Evolutionary conservation across 2,888 invertebrate genomes (phyloP).

Genomic region (Tipula lateralis): DNA sequence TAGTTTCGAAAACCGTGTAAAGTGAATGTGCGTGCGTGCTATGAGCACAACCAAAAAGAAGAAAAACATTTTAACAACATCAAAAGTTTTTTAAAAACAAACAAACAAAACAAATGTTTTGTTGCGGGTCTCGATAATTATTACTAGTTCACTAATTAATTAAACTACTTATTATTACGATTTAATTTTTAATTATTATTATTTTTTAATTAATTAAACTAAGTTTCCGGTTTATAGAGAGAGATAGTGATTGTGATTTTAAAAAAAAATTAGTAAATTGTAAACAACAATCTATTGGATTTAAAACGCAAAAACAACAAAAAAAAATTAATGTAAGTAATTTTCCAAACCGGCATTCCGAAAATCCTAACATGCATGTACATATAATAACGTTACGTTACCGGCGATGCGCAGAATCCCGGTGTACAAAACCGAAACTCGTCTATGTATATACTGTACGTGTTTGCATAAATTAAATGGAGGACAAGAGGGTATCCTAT

Average conservation of each 20-base stretch:
- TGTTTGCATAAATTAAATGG: not conserved
- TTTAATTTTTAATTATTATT: not conserved
- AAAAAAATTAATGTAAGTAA: slow-evolving; percentile 3
- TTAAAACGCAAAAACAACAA: not conserved
- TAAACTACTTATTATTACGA: slow-evolving; percentile 2
- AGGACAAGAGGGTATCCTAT: not conserved
- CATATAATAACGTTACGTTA: not conserved
- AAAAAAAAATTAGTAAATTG: not conserved
- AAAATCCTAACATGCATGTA: too few relatives aligned
- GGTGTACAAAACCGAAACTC: not conserved
- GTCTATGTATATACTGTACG: not conserved
- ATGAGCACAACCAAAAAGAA: slow-evolving; percentile 1
- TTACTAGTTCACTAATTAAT: not conserved
- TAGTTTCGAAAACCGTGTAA: slow-evolving; percentile 11
- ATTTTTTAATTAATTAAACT: not conserved
- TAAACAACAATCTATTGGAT: slow-evolving; percentile 24
- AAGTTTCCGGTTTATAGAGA: not conserved
- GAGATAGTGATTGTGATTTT: not conserved
- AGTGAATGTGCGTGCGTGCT: slow-evolving; percentile 24
- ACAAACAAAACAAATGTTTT: not conserved
- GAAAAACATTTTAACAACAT: not conserved
- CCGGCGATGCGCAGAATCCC: not conserved
- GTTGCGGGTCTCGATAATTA: not conserved
- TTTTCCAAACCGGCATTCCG: not conserved
- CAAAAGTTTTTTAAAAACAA: not conserved